Evolutionary conservation across 2,888 invertebrate species (phyloP).

Genomic region (Pandemis cinnamomeana): DNA sequence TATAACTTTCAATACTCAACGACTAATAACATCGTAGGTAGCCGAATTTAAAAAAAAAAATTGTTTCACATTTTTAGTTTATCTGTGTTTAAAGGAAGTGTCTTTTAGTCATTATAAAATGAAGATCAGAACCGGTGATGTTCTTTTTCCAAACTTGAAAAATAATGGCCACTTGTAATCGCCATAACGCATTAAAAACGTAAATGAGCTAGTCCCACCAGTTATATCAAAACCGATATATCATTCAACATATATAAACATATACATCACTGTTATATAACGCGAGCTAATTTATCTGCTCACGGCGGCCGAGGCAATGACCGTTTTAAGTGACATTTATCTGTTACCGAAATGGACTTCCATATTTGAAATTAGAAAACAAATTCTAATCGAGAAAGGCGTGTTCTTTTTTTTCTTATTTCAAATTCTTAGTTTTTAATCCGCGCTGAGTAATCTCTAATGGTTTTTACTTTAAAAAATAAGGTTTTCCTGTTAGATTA

Average conservation of each 20-base stretch:
- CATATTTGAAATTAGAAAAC: constrained; percentile 49
- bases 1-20: background rate
- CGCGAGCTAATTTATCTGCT: constrained; percentile 76
- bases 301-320: constrained; percentile 63
- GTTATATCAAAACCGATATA: constrained; percentile 61
- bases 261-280: constrained; percentile 67
- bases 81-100: background rate
- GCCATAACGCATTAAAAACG: constrained; percentile 70
- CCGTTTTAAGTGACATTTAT: constrained; percentile 66
- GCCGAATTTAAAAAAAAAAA: background rate
- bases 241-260: constrained; percentile 71
- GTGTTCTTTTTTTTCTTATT: constrained; percentile 31
- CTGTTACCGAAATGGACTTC: constrained; percentile 55
- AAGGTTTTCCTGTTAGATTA: constrained; percentile 34
- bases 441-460: constrained; percentile 22
- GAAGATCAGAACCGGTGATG: constrained; percentile 56
- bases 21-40: background rate
- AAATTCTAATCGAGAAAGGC: constrained; percentile 42
- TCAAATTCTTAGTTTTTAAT: constrained; percentile 23
- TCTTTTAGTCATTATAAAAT: constrained; percentile 3
- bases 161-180: constrained; percentile 75
- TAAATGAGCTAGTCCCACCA: constrained; percentile 67
- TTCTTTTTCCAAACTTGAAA: constrained; percentile 55
- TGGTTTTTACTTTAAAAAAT: constrained; percentile 16
- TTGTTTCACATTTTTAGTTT: background rate